These are phyloP conservation scores for Eurytemora carolleeae DNA, from an alignment of 1,140 invertebrate genomes.

Conservation along the genomic window DNA sequence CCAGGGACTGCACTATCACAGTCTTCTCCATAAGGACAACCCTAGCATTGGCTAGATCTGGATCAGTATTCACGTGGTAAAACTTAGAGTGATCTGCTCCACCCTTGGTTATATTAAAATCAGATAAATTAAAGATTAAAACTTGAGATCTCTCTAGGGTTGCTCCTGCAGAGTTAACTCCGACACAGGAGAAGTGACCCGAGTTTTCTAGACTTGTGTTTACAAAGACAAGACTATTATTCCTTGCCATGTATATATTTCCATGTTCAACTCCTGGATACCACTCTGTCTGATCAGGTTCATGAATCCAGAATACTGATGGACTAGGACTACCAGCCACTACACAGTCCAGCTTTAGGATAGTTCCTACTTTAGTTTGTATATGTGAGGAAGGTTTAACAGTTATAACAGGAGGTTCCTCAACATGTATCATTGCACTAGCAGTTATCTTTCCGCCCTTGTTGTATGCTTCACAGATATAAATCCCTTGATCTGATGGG, in stretches of 20 bases:
- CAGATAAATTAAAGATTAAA: conserved; percentile 4
- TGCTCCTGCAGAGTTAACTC: conserved; percentile 8
- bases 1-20: background rate
- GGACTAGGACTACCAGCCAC: conserved; percentile 8
- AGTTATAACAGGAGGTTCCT: conserved; percentile 12
- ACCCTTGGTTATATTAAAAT: no score
- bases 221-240: background rate
- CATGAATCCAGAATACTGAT: conserved; percentile 1
- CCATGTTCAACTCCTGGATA: background rate
- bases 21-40: background rate
- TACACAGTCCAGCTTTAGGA: conserved; percentile 2
- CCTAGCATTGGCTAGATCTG: background rate
- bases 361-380: background rate
- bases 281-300: background rate
- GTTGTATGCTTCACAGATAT: conserved; percentile 10
- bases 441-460: background rate
- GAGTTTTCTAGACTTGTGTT: background rate
- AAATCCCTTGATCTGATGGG: background rate
- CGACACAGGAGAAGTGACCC: conserved; percentile 9
- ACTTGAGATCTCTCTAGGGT: conserved; percentile 9
- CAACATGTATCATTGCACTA: background rate
- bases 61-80: background rate
- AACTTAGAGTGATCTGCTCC: background rate
- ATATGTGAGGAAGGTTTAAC: background rate
- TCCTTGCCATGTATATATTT: background rate